Evolutionary conservation across 2,888 invertebrate species (phyloP).

Genomic region (Apantesis nais): DNA sequence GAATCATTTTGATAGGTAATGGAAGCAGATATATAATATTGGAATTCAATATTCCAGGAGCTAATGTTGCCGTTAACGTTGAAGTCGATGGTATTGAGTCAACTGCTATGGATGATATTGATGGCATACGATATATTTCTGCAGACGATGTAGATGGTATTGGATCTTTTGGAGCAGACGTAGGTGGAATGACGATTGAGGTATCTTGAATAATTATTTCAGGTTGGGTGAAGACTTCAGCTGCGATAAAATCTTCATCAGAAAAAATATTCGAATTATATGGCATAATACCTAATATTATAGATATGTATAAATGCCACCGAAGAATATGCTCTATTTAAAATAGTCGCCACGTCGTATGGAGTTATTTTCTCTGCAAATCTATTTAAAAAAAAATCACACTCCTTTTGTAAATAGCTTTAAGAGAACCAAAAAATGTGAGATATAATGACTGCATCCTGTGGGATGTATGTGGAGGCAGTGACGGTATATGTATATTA

Average conservation of each 20-base stretch:
- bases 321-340: constrained; percentile 28
- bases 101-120: constrained; percentile 14
- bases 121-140: not conserved
- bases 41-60: constrained; percentile 12
- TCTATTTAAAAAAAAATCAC: too few relatives aligned
- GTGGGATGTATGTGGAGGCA: too few relatives aligned
- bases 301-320: constrained; percentile 36
- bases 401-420: too few relatives aligned
- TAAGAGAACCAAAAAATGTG: too few relatives aligned
- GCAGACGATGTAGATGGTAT: constrained; percentile 7
- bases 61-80: constrained; percentile 14
- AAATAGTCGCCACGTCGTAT: constrained; percentile 29
- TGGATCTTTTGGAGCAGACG: too few relatives aligned
- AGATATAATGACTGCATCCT: too few relatives aligned
- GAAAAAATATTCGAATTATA: constrained; percentile 1
- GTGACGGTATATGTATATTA: constrained; percentile 36
- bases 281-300: constrained; percentile 28
- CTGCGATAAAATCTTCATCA: constrained; percentile 22
- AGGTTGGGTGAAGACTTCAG: too few relatives aligned
- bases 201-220: too few relatives aligned
- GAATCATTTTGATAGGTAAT: constrained; percentile 28
- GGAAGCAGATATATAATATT: constrained; percentile 31
- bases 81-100: constrained; percentile 12
- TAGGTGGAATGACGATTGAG: too few relatives aligned
- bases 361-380: constrained; percentile 24